Evolutionary conservation across 2,113 vertebrate species (phyloP).

Genomic region (Sakesphorus luctuosus): DNA sequence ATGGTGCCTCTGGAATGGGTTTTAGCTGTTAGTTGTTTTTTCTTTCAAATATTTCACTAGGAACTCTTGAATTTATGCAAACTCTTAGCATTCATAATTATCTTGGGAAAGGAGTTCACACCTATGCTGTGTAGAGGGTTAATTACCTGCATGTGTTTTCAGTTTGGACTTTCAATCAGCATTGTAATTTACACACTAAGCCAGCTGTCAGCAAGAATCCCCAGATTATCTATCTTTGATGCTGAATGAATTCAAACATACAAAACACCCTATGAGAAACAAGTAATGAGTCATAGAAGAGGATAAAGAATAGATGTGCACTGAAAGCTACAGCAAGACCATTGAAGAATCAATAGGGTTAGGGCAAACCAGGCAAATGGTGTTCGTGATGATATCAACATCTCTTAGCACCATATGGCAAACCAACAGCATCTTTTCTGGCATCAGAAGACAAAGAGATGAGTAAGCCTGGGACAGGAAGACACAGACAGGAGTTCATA

Average conservation of each 20-base stretch:
- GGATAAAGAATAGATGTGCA: not conserved
- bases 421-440: not conserved
- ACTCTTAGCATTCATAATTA: not conserved
- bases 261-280: not conserved
- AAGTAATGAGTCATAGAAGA: not conserved
- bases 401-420: slow-evolving; percentile 15
- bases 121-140: not conserved
- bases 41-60: not conserved
- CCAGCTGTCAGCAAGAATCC: not conserved
- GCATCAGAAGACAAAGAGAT: not conserved
- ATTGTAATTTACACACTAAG: slow-evolving; percentile 23
- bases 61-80: not conserved
- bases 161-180: not conserved
- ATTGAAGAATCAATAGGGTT: not conserved
- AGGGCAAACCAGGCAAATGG: not conserved
- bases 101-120: not conserved
- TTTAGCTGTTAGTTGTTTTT: not conserved
- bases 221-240: not conserved
- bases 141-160: not conserved
- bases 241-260: not conserved
- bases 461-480: not conserved
- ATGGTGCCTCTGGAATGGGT: not conserved
- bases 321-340: not conserved
- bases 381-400: not conserved
- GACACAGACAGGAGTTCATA: not conserved